These are phyloP conservation scores for Drosophila koepferae DNA, from an alignment of 2,888 invertebrate genomes.

Conservation along the genomic window DNA sequence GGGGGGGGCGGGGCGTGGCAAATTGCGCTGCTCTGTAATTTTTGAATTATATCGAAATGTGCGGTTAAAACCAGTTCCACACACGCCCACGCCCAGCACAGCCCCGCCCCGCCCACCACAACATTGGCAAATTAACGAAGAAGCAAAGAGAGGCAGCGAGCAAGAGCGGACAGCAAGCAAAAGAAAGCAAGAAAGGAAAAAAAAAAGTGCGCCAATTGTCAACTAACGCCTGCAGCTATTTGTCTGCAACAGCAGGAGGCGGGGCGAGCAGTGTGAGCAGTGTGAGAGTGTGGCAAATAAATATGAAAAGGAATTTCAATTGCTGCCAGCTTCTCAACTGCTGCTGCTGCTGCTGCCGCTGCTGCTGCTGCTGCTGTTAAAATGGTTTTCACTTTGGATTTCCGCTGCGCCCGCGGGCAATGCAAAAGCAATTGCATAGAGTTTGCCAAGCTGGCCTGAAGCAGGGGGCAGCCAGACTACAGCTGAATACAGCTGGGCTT, in stretches of 20 bases:
- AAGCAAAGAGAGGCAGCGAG: neutral
- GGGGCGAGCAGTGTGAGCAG: neutral
- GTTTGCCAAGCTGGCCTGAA: conserved; percentile 5
- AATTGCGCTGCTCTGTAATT: conserved; percentile 78
- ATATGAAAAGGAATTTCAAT: conserved; percentile 69
- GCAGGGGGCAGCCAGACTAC: neutral
- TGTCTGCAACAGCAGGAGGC: conserved; percentile 23
- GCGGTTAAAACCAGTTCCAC: conserved; percentile 45
- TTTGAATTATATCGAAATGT: conserved; percentile 78
- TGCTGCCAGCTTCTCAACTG: conserved; percentile 44
- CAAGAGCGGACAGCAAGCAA: too few species aligned
- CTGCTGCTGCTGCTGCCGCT: conserved; percentile 5
- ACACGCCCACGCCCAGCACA: conserved; percentile 13
- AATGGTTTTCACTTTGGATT: conserved; percentile 81
- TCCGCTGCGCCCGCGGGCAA: conserved; percentile 61
- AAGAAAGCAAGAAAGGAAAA: too few species aligned
- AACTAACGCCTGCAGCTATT: conserved; percentile 75
- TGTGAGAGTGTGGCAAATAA: conserved; percentile 26
- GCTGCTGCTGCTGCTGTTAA: conserved; percentile 66
- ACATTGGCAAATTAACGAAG: conserved; percentile 30
- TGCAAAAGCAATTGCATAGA: conserved; percentile 24
- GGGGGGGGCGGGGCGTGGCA: conserved; percentile 12
- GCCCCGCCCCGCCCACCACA: conserved; percentile 17
- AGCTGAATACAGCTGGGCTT: neutral
- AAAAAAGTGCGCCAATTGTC: conserved; percentile 65